Base-by-base conservation (phyloP, 2,113 vertebrate genomes). In the Benitochromis conjunctus region DNA sequence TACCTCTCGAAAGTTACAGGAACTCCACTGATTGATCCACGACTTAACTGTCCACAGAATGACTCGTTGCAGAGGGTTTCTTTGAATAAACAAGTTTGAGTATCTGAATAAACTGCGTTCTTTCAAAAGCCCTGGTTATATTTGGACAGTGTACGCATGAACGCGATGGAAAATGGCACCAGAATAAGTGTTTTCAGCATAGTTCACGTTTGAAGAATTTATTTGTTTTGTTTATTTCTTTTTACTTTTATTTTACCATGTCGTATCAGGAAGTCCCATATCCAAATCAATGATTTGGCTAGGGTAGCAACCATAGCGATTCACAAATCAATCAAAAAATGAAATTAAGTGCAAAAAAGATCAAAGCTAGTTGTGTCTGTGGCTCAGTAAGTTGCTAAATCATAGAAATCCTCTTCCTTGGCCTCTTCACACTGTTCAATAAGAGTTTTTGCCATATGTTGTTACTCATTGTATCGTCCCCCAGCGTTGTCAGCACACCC, bases 161-260 rank as follows among this genome's bases (percentile, higher is more conserved):
- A 26, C 8, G 0, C 26, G 9, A 71, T 48, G 5, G 41, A 48
- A 48, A 71, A 18, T 29, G 8, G 1, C 66, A 71, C 21, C 13
- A 16, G 41, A 11, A 71, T 48, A 26, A 24, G 38, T 46, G 41
- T 71, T 71, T 71, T 71, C 13, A 71, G 38, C 7, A 24, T 9
- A 46, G 64, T 3, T 46, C 24, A 71, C 16, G 4, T 2, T 46
- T 2, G 0, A 66, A 38, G 12, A 41, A n/a, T 26, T 26, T 26
- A 41, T 38, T 64, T 66, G 3, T 21, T 21, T 0, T n/a, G n/a
- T 66, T 41, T 14, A 24, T n/a, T n/a, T n/a, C 64, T 41, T 41
- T 69, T 24, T 69, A 46, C 0, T 14, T 69, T 69, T 69, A 69
- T 69, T 69, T 26, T 71, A 4, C 21, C 43, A 43, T 46, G 64